Base-by-base conservation (phyloP, 2,888 invertebrate species). In the Cylindroiulus punctatus region DNA sequence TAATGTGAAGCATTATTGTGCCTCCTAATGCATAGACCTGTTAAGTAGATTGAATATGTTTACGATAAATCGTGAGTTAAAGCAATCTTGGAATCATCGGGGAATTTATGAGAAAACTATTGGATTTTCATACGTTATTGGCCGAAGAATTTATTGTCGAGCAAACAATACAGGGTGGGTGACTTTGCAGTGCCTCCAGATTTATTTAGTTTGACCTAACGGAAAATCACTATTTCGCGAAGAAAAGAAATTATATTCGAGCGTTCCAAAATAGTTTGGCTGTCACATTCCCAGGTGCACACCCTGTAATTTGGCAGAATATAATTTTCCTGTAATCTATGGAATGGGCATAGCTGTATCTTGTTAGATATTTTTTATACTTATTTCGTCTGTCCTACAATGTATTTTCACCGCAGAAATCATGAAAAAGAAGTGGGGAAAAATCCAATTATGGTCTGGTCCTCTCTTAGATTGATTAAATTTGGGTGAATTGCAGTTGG, bases 381-480 rank as follows among this genome's bases (percentile, higher is more conserved):
- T 22, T 57, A 57, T 57, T 22, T 57, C 22, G 57, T 22, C 57
- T 57, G 57, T 57, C 57, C 57, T 57, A 57, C 57, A 57, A 22
- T 57, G 57, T 22, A 57, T 57, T 57, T 57, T 57, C 57, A 57
- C 57, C 57, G 22, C 57, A 57, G 57, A 57, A 57, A 57, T 57
- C 57, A 57, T 57, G 57, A 57, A 57, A 57, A 57, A 22, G 22
- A 57, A 10, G 22, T 22, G 57, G 22, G 57, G 10, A 22, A 36
- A 57, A 57, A 57, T 57, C 57, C 57, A 57, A 57, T 57, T 57
- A 57, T 57, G 57, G 57, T 22, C 57, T 57, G 57, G 57, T 22
- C 57, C 57, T 57, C 57, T 57, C 57, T 57, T 57, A 57, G 57
- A 57, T 57, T 57, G 57, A 57, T 57, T 57, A 57, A 57, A 57